Conservation (phyloP, 2,113 vertebrate species). For the Xiphophorus hellerii region DNA sequence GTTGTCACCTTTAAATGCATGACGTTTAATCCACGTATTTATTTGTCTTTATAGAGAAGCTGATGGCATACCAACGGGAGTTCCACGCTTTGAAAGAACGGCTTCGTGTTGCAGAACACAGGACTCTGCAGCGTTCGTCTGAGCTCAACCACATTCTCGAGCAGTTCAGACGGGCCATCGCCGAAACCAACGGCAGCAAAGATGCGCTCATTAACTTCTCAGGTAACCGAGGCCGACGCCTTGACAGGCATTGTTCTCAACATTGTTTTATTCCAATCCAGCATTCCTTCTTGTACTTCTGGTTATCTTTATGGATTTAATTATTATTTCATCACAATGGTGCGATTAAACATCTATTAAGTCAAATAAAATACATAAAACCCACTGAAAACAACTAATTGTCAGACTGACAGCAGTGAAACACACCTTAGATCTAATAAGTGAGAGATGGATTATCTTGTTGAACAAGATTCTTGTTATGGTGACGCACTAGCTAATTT, state of each 20-base stretch:
- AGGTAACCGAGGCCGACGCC: conserved; percentile 67
- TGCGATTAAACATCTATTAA: background rate
- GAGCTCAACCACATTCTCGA: conserved; percentile 93
- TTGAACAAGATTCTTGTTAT: background rate
- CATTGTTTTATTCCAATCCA: too few relatives aligned
- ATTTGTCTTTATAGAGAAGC: conserved; percentile 83
- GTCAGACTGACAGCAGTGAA: background rate
- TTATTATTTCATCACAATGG: background rate
- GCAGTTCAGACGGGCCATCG: conserved; percentile 91
- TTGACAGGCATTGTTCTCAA: background rate
- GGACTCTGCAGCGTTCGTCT: conserved; percentile 94
- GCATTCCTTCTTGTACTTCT: too few relatives aligned
- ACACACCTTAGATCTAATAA: background rate
- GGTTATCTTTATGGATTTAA: background rate
- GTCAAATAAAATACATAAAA: background rate
- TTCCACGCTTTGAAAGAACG: conserved; percentile 96
- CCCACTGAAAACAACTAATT: too few relatives aligned
- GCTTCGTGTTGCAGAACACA: conserved; percentile 93
- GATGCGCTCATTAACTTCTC: conserved; percentile 90
- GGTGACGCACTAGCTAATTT: too few relatives aligned
- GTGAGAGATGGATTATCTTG: background rate
- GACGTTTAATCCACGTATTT: background rate
- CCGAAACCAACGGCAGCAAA: conserved; percentile 92
- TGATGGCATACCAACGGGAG: conserved; percentile 95
- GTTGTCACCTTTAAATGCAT: background rate